Base-by-base conservation (phyloP, 2,113 vertebrate species). In the Sceloporus tristichus region DNA sequence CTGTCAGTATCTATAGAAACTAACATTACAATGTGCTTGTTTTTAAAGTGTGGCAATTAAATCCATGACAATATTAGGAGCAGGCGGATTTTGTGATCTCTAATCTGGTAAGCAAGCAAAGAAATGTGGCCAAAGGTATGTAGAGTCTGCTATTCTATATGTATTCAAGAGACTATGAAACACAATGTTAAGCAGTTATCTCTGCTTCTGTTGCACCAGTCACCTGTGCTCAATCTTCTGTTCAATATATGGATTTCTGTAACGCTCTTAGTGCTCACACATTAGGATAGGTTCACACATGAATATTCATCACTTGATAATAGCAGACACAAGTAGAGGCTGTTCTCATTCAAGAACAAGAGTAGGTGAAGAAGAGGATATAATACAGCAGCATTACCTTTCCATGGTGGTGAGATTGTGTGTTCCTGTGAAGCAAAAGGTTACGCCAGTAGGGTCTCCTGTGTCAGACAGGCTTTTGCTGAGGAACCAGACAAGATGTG, bases 231-330 rank as follows among this genome's bases (percentile, higher is more conserved):
- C 29, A 54, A 77, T 73, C 66, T 29, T 62, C 29, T 11, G 23
- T 54, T n/a, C 29, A 76, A 68, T 76, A 75, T 85, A 78, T 65
- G 5, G 29, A 53, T 86, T 86, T 66, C 62, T 86, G 62, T 34
- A 68, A 68, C 10, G 16, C 68, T 78, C 59, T n/a, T 79, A 86
- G 21, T 62, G 42, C 8, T 84, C 2, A 21, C 62, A 48, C 38
- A 65, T 66, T 48, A 42, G 9, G 21, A 10, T 42, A 29, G 65
- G 29, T 79, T 71, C n/a, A 53, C 82, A 73, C 29, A 14, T 85
- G 53, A n/a, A 86, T 53, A 68, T 68, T 54, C 62, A 79, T 78
- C 59, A 79, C 29, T 68, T 86, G 42, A 54, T 79, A 21, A 53
- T 4, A 86, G 29, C 19, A 48, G 65, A 79, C 53, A 19, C 9